Base-by-base conservation (phyloP, 2,797 vertebrate species). In the Gastrophryne carolinensis region DNA sequence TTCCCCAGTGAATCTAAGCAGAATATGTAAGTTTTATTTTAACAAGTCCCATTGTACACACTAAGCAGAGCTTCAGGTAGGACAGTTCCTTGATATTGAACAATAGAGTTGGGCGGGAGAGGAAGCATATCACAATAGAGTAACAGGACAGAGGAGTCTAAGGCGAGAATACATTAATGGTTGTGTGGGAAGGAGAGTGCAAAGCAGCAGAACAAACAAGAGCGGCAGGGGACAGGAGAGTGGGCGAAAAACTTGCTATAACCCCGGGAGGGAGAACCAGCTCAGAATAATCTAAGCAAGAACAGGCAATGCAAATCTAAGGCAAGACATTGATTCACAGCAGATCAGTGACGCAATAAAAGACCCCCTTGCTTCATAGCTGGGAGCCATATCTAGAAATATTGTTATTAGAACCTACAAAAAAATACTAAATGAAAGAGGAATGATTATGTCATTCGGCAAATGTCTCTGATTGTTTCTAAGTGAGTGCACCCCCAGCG, bases 131-230 rank as follows among this genome's bases (percentile, higher is more conserved):
- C n/a, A n/a, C n/a, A n/a, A n/a, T n/a, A n/a, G n/a, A n/a, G n/a
- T 53, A 29, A 10, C 26, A 63, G 64, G 23, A 73, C 19, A 50
- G 5, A 24, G 37, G n/a, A 47, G 23, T 1, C 19, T 24, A 39
- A 61, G 34, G 17, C 19, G 5, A 19, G 27, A 3, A 1, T 34
- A 19, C 27, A 35, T 65, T 50, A 68, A 79, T 61, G 56, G 79
- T 79, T 69, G 81, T 78, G 73, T 63, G 68, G 63, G 82, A 64
- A 72, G 47, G 15, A 49, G 21, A 72, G 27, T 57, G 35, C 32
- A 70, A 53, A 44, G 26, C 8, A 17, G 52, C 15, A 69, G 26
- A 26, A 72, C 27, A 64, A 80, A 75, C 71, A 75, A 49, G 65
- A 57, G 44, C 70, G 72, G 34, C 70, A 65, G 72, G 49, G 78